These are phyloP conservation scores for Naja naja DNA, from an alignment of 2,113 vertebrate species.

Conservation along the genomic window DNA sequence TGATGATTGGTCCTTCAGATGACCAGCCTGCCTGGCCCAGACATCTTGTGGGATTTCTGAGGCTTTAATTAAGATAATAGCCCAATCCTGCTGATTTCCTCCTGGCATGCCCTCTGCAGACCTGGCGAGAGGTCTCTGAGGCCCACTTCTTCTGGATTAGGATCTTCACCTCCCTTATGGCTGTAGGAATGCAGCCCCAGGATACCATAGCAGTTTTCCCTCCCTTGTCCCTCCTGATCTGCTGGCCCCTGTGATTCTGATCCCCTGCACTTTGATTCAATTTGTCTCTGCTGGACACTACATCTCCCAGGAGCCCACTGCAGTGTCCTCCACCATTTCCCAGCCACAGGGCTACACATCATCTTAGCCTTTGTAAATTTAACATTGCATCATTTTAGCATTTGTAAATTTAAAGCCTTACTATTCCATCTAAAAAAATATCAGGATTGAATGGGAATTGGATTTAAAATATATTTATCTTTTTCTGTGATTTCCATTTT, in stretches of 20 bases:
- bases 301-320: background rate
- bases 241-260: background rate
- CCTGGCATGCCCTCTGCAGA: background rate
- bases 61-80: background rate
- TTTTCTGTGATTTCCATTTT: background rate
- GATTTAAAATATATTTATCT: fast-evolving
- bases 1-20: background rate
- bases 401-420: background rate
- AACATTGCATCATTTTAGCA: background rate
- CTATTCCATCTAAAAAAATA: fast-evolving
- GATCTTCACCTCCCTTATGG: background rate
- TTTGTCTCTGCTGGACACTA: too few species aligned
- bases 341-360: background rate
- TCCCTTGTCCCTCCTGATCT: background rate
- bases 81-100: background rate
- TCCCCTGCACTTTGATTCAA: background rate
- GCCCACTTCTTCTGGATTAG: background rate
- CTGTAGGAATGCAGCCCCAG: background rate
- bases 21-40: background rate
- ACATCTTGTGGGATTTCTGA: background rate
- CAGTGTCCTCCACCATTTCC: background rate
- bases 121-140: background rate
- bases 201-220: background rate
- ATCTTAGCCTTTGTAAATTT: background rate
- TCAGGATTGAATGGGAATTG: too few species aligned